Conservation (phyloP, 2,888 invertebrate species). For the Cosmia trapezina region DNA sequence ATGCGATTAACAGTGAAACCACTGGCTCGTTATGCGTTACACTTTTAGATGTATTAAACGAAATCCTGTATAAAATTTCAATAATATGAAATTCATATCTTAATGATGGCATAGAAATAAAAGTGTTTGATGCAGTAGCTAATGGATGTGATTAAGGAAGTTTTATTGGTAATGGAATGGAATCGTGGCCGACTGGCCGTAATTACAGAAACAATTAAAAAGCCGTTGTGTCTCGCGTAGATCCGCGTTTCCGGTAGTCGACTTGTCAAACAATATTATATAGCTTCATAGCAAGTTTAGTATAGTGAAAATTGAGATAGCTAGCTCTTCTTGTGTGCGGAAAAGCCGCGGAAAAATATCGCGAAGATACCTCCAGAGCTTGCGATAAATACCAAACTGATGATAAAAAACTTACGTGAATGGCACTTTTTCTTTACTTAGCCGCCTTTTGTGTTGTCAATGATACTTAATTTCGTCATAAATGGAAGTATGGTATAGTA, state of each 20-base stretch:
- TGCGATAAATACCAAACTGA: no score
- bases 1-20: background rate
- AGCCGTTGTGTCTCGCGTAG: no score
- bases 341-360: background rate
- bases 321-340: background rate
- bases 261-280: background rate
- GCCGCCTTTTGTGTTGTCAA: background rate
- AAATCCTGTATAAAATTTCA: background rate
- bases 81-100: background rate
- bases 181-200: background rate
- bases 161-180: background rate
- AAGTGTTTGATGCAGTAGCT: background rate
- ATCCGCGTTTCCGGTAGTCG: background rate
- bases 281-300: background rate
- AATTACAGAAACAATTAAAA: no score
- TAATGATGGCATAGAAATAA: background rate
- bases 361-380: background rate
- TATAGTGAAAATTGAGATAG: background rate
- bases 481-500: no score
- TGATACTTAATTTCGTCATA: constrained; percentile 1
- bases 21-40: background rate
- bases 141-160: background rate
- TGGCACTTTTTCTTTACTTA: background rate
- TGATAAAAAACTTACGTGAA: no score
- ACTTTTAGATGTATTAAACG: background rate